A percentile compares a stretch with the other conserved stretches of the same genome.
Evolutionary conservation across 2,797 vertebrate species (phyloP).

Genomic region (Microctenopoma steveboyesi): DNA sequence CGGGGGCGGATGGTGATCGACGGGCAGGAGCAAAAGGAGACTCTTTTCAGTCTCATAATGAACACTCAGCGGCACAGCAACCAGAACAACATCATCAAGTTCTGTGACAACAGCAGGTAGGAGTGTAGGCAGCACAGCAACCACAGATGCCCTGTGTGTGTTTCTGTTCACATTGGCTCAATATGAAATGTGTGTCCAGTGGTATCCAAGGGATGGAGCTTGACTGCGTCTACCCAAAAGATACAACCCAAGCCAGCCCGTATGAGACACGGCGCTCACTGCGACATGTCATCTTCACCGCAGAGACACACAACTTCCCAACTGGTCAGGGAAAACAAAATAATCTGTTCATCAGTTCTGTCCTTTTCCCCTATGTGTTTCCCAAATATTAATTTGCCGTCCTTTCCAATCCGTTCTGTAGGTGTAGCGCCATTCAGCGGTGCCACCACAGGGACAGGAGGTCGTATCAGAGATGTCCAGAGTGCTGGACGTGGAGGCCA

Average conservation of each 20-base stretch:
- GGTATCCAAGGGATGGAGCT: slow-evolving; percentile 88
- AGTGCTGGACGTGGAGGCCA: slow-evolving; percentile 91
- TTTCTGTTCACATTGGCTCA: slow-evolving; percentile 1
- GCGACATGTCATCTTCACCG: slow-evolving; percentile 93
- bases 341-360: not conserved
- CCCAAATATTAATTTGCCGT: not conserved
- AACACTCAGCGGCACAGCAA: slow-evolving; percentile 90
- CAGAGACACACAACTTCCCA: slow-evolving; percentile 96
- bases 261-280: slow-evolving; percentile 79
- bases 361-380: not conserved
- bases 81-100: slow-evolving; percentile 94
- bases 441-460: slow-evolving; percentile 91
- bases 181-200: slow-evolving; percentile 65
- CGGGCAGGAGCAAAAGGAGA: slow-evolving; percentile 81
- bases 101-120: slow-evolving; percentile 97
- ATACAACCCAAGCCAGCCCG: slow-evolving; percentile 82
- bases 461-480: slow-evolving; percentile 93
- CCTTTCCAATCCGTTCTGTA: slow-evolving; percentile 41
- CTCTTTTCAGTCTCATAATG: slow-evolving; percentile 92
- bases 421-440: slow-evolving; percentile 94
- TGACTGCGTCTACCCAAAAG: slow-evolving; percentile 82
- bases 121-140: slow-evolving; percentile 8
- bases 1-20: slow-evolving; percentile 88
- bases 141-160: not conserved
- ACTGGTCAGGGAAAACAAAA: slow-evolving; percentile 81